phyloP scores from a whole-genome alignment of 1,140 invertebrate genomes.

The Trichonephila clavipes region DNA sequence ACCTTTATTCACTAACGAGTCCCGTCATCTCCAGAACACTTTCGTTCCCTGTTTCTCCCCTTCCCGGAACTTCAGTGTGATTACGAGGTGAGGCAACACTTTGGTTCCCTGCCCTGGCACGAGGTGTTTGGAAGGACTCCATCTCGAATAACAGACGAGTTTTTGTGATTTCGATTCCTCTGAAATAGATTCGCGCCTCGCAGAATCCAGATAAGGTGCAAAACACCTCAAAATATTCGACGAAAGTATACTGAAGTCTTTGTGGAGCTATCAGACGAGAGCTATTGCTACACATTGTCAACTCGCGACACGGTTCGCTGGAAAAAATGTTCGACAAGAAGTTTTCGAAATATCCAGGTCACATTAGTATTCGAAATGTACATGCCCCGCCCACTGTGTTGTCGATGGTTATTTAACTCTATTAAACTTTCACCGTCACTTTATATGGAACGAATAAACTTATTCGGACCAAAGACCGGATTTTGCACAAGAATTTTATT shows the following conservation, averaged over 20 bases:
- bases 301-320: too few relatives aligned
- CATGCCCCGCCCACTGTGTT: too few relatives aligned
- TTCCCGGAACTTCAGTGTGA: neutral
- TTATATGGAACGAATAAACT: too few relatives aligned
- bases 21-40: neutral
- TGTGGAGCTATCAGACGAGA: neutral
- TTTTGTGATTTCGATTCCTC: neutral
- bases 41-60: neutral
- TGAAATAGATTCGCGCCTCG: slow-evolving; percentile 17
- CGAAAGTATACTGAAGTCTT: neutral
- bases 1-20: too few relatives aligned
- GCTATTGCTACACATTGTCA: too few relatives aligned
- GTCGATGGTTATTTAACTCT: too few relatives aligned
- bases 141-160: neutral
- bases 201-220: neutral
- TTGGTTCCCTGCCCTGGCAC: slow-evolving; percentile 19
- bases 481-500: too few relatives aligned
- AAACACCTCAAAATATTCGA: neutral
- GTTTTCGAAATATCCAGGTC: too few relatives aligned
- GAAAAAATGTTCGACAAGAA: too few relatives aligned
- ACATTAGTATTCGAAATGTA: too few relatives aligned
- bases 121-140: neutral
- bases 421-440: too few relatives aligned
- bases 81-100: neutral
- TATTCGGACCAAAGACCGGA: too few relatives aligned